Evolutionary conservation across 2,888 invertebrate genomes (phyloP).

Genomic region (Minunthozetes semirufus): DNA sequence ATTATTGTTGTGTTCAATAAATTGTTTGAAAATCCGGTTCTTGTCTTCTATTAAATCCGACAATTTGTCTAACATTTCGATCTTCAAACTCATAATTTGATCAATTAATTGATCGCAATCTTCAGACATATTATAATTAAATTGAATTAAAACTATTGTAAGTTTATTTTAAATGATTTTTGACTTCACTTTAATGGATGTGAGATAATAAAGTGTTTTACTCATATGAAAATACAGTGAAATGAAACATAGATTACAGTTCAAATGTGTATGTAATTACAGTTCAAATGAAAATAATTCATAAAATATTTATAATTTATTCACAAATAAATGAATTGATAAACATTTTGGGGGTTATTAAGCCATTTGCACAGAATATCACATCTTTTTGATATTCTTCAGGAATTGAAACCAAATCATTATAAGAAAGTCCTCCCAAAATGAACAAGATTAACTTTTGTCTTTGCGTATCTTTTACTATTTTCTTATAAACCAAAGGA

Average conservation of each 20-base stretch:
- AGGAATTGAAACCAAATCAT: not conserved
- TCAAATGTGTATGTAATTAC: no score
- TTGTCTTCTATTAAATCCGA: not conserved
- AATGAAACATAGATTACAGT: no score
- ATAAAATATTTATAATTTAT: not conserved
- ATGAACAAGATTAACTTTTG: slow-evolving; percentile 21
- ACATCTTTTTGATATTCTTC: not conserved
- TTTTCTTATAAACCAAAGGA: no score
- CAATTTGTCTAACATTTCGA: not conserved
- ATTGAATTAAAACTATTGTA: not conserved
- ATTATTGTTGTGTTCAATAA: not conserved
- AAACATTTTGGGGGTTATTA: slow-evolving; percentile 3
- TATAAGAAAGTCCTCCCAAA: slow-evolving; percentile 24
- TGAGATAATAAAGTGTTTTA: no score
- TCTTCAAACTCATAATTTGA: not conserved
- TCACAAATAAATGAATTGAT: slow-evolving; percentile 17
- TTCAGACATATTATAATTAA: not conserved
- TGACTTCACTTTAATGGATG: no score
- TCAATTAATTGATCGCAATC: not conserved
- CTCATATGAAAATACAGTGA: no score
- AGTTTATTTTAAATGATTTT: no score
- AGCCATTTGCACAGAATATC: slow-evolving; percentile 11
- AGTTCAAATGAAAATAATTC: not conserved
- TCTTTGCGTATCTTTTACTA: not conserved
- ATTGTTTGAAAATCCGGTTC: not conserved